Conservation (phyloP, 2,113 vertebrate species). For the Baryphthengus martii region DNA sequence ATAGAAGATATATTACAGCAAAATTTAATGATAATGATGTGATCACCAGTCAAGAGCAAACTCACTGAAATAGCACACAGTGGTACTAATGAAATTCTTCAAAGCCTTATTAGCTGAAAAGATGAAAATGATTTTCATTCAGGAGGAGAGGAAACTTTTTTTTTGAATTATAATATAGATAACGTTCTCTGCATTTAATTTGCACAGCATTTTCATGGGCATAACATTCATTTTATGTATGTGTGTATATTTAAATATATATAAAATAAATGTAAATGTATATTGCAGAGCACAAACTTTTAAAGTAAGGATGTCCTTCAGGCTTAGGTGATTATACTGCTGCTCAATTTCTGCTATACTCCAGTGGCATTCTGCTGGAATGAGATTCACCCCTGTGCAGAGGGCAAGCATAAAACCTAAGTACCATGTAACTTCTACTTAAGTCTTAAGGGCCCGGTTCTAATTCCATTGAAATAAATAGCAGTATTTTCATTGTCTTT, state of each 20-base stretch:
- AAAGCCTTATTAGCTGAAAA: slow-evolving; percentile 26
- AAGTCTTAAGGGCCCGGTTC: slow-evolving; percentile 5
- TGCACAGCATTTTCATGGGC: background rate
- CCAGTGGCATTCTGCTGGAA: slow-evolving; percentile 42
- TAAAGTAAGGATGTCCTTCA: slow-evolving; percentile 37
- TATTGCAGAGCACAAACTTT: background rate
- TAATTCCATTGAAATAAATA: slow-evolving; percentile 46
- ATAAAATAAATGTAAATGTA: background rate
- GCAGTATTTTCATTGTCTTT: slow-evolving; percentile 13
- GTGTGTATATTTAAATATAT: background rate
- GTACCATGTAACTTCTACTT: slow-evolving; percentile 45
- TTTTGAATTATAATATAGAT: background rate
- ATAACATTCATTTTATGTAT: background rate
- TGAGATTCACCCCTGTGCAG: slow-evolving; percentile 40
- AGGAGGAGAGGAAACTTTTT: background rate
- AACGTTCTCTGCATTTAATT: slow-evolving; percentile 18
- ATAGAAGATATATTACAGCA: background rate
- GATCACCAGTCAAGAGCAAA: slow-evolving; percentile 13
- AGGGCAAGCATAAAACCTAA: slow-evolving; percentile 61
- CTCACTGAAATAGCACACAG: background rate
- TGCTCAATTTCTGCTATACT: slow-evolving; percentile 45
- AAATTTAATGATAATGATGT: background rate
- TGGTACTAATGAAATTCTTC: background rate
- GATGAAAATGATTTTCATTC: slow-evolving; percentile 13
- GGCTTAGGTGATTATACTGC: slow-evolving; percentile 51